These are phyloP conservation scores for Phortica variegata DNA, from an alignment of 1,140 invertebrate species.

Conservation along the genomic window DNA sequence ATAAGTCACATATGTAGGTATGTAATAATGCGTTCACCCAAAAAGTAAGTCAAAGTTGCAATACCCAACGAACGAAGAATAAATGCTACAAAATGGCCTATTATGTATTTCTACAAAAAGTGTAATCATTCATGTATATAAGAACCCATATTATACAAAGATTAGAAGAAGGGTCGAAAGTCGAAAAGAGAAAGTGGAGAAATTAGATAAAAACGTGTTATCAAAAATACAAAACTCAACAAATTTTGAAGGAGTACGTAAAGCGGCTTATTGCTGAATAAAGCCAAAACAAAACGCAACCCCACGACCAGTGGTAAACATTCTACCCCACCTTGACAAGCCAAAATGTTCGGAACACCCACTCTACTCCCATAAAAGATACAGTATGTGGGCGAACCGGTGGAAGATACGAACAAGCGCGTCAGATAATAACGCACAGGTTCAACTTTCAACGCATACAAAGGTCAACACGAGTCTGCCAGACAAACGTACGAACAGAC, in stretches of 20 bases:
- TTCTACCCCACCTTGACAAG: slow-evolving; percentile 2
- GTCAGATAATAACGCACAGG: no score
- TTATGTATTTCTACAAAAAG: no score
- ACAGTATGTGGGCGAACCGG: no score
- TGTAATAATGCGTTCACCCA: neutral
- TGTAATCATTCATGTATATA: no score
- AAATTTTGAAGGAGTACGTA: slow-evolving; percentile 4
- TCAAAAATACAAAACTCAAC: neutral
- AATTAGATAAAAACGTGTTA: slow-evolving; percentile 51
- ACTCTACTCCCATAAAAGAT: slow-evolving; percentile 3
- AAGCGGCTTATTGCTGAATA: slow-evolving; percentile 32
- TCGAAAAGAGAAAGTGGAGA: slow-evolving; percentile 32
- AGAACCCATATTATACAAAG: no score
- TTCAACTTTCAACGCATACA: neutral
- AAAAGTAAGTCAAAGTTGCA: no score
- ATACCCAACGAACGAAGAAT: no score
- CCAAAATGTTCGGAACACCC: no score
- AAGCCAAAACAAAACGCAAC: slow-evolving; percentile 14
- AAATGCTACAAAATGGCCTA: no score
- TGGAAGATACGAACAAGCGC: no score
- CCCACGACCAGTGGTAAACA: slow-evolving; percentile 7
- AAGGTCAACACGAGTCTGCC: neutral
- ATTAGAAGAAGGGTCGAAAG: no score
- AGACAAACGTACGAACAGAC: neutral
- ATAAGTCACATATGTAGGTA: slow-evolving; percentile 1